phyloP scores from a whole-genome alignment of 2,797 vertebrate species.

The Synanceia verrucosa region DNA sequence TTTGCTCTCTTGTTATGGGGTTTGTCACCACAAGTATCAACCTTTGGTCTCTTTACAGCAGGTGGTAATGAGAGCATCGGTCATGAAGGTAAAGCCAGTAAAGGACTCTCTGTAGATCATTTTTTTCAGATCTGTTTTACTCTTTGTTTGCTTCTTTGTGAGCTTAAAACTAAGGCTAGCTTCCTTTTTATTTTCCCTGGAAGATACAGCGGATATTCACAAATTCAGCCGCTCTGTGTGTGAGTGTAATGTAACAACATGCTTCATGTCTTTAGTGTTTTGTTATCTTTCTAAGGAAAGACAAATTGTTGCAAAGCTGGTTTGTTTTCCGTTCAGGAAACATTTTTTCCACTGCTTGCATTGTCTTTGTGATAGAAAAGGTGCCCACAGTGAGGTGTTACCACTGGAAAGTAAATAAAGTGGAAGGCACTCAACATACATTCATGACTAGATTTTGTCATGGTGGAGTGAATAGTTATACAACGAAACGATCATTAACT shows the following conservation, averaged over 20 bases:
- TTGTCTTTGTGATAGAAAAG: too few species aligned
- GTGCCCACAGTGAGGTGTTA: too few species aligned
- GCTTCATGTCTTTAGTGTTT: neutral
- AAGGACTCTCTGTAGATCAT: neutral
- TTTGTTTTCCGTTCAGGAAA: conserved; percentile 21
- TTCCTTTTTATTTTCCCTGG: neutral
- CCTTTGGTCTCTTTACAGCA: neutral
- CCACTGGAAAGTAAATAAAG: neutral
- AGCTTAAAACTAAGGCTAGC: neutral
- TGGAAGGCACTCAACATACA: neutral
- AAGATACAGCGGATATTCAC: conserved; percentile 9
- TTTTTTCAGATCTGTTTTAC: neutral
- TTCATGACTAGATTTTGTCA: neutral
- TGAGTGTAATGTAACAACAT: neutral
- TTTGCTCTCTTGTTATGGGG: too few species aligned
- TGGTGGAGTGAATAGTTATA: neutral
- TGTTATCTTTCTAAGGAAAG: neutral
- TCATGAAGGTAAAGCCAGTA: neutral
- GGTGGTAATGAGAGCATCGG: neutral
- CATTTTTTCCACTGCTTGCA: neutral
- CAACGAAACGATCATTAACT: too few species aligned
- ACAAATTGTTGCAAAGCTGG: neutral
- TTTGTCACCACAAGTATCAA: neutral
- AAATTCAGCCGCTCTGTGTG: neutral
- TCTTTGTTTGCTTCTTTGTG: neutral